A percentile compares a stretch with the other conserved stretches of the same genome.
phyloP scores from a whole-genome alignment of 2,797 vertebrate genomes.

The Dermochelys coriacea region DNA sequence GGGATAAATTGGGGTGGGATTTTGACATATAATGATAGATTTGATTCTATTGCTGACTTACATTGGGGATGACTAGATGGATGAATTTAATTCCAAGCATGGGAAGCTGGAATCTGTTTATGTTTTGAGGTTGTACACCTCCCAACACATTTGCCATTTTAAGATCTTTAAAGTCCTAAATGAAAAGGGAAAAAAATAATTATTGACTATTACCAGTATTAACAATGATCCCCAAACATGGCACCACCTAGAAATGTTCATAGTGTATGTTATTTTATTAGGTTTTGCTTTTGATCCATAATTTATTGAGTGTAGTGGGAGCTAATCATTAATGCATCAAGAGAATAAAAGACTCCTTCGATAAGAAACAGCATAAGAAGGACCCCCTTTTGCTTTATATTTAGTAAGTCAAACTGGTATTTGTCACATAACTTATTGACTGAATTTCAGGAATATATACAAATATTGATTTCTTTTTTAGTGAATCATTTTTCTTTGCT shows the following conservation, averaged over 20 bases:
- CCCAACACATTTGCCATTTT: not conserved
- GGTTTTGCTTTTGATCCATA: conserved; percentile 42
- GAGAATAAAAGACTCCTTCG: conserved; percentile 52
- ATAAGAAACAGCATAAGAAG: not conserved
- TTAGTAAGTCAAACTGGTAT: not conserved
- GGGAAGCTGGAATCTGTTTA: not conserved
- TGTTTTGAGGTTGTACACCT: not conserved
- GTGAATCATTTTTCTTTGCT: not conserved
- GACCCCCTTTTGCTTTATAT: not conserved
- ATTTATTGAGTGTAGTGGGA: conserved; percentile 37
- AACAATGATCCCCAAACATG: not conserved
- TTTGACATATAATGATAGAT: not conserved
- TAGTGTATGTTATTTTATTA: conserved; percentile 35
- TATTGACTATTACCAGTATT: not conserved
- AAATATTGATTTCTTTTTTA: not conserved
- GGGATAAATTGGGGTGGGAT: not conserved
- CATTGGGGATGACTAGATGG: not conserved
- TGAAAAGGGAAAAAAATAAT: not conserved
- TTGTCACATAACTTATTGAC: not conserved
- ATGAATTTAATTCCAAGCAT: not conserved
- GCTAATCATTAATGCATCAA: conserved; percentile 44
- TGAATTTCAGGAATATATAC: conserved; percentile 43
- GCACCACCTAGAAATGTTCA: conserved; percentile 35
- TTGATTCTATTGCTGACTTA: not conserved
- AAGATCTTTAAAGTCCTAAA: conserved; percentile 10